A percentile compares a stretch with the other conserved stretches of the same genome.
Evolutionary conservation across 2,797 vertebrate species (phyloP).

Genomic region (Margarornis squamiger): DNA sequence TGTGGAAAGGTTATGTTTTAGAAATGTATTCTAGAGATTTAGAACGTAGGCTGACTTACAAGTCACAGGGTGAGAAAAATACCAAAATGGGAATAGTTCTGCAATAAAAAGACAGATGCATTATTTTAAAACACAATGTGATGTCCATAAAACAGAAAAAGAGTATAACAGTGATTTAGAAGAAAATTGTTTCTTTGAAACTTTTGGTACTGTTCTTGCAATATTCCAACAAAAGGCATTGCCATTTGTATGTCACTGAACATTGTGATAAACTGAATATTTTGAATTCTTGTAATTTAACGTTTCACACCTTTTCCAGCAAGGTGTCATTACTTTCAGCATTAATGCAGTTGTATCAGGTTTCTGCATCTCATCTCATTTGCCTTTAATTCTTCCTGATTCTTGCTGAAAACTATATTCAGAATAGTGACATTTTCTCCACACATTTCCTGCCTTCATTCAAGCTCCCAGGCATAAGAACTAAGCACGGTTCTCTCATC

Average conservation of each 20-base stretch:
- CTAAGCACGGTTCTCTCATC: neutral
- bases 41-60: constrained; percentile 10
- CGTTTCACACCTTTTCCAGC: neutral
- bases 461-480: neutral
- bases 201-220: neutral
- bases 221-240: neutral
- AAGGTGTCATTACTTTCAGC: neutral
- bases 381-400: neutral
- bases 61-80: constrained; percentile 43
- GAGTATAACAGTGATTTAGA: neutral
- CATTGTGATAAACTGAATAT: neutral
- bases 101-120: neutral
- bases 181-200: neutral
- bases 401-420: neutral
- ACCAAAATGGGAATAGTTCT: constrained; percentile 27
- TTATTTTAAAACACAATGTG: constrained; percentile 5
- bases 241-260: neutral
- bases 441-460: neutral
- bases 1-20: constrained; percentile 23
- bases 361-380: neutral
- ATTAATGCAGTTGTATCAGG: neutral
- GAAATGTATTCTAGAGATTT: constrained; percentile 27
- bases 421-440: neutral
- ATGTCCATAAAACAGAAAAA: neutral
- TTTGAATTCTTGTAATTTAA: neutral